Base-by-base conservation (phyloP, 2,113 vertebrate species). In the Miniopterus natalensis region DNA sequence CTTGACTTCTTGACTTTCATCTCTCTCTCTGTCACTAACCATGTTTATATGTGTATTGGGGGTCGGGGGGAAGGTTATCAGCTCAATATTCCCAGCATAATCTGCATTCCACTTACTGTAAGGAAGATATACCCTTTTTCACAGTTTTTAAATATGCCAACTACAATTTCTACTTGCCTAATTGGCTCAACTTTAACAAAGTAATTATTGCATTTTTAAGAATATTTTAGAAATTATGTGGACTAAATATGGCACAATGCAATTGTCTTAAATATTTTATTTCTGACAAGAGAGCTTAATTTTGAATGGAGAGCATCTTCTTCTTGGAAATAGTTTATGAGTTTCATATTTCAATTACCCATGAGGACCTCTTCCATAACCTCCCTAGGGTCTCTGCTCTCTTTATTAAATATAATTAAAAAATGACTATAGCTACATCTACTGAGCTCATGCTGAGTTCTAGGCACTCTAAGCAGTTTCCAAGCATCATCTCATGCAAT, bases 241-340 rank as follows among this genome's bases (percentile, higher is more conserved):
- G 65, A 71, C 31, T 63, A 78, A 23, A 59, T 78, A 77, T 47
- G 11, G 25, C 49, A 53, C 3, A 31, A 23, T 75, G 8, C 4
- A 47, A 95, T 77, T 90, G 79, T 88, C 36, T 53, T 55, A 88
- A 36, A 51, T 88, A 81, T 85, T 92, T 94, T 77, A 59, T 74
- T 88, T 57, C 25, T 70, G 61, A 65, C 15, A 77, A 49, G 15
- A 57, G 55, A 75, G 27, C 9, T 86, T 95, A 68, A 89, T 92
- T 92, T 96, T 89, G n/a, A 93, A 23, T 70, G 9, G 18, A 78
- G 1, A 87, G 1, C 6, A 68, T 49, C 29, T 81, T 87, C 83
- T 84, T 79, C 23, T 92, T 75, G 7, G 29, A 78, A 87, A 87
- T 68, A 20, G 36, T 77, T 86, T 57, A 77, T 84, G 5, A 59